Evolutionary conservation across 1,140 invertebrate species (phyloP), one percentile per base, ranked within the genome.

Genomic region (Bombus impatiens): DNA sequence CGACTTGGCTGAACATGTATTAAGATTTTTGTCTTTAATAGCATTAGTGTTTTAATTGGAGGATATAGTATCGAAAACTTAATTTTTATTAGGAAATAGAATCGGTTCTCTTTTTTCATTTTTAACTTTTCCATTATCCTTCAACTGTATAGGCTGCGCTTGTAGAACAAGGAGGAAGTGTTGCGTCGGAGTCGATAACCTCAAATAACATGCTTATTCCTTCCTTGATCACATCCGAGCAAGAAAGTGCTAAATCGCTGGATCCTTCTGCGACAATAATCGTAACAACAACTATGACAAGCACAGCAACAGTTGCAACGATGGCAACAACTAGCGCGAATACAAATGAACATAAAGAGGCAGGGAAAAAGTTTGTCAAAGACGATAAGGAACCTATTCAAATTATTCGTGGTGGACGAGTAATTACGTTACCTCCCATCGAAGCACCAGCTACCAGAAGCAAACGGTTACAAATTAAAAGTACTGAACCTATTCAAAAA

Each of bases 371-470:
- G 28, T 10, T 59, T 12, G 74, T 32, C 0, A 95, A 92, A 78
- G 94, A 93, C 10, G 89, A 92, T 3, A 95, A 96, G 89, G 96
- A 96, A 88, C 96, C 96, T 0, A 96, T 96, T 84, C 97, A 97
- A 94, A 97, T 97, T 91, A 95, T 97, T 12, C 95, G 97, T 12
- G 97, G 97, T 92, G 97, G 97, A 13, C 95, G 97, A 67, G 95
- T 98, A 35, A 97, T 98, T 77, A 97, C 97, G 12, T 93, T 98
- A 82, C 97, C 97, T 32, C 97, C 97, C 3, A 97, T 98, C 68
- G 97, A 98, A 95, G 96, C 97, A 44, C 97, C 97, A n/a, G 96
- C 97, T 18, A 97, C 97, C 3, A 93, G 97, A 77, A 96, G 96
- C 87, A 96, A 95, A 88, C 83, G 94, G 67, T 93, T 95, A 13